These are phyloP conservation scores for Frieseomelitta varia DNA, from an alignment of 1,140 invertebrate species.

Conservation along the genomic window DNA sequence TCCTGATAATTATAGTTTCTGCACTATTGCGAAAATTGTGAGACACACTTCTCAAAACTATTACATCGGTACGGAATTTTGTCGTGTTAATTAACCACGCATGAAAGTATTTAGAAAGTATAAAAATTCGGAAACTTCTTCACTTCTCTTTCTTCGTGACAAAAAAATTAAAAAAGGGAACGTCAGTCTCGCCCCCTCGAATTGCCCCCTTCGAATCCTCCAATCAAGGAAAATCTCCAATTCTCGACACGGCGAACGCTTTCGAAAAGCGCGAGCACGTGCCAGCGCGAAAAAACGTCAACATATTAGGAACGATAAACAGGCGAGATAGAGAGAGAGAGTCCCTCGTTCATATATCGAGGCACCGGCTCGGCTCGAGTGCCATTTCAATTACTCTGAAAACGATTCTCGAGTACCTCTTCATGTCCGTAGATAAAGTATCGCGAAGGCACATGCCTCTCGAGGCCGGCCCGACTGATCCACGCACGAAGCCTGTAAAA, in stretches of 20 bases:
- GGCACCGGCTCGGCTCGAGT: conserved; percentile 52
- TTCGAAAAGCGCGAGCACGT: conserved; percentile 23
- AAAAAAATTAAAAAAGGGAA: background rate
- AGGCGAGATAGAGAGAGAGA: conserved; percentile 37
- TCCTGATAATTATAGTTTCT: too few relatives aligned
- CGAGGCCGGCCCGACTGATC: conserved; percentile 20
- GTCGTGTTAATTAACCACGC: too few relatives aligned
- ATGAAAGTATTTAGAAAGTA: too few relatives aligned
- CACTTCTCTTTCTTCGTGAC: background rate
- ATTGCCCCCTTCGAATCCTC: too few relatives aligned
- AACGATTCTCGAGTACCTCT: conserved; percentile 65
- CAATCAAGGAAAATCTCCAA: too few relatives aligned
- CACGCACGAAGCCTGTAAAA: conserved; percentile 44
- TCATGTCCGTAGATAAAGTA: conserved; percentile 63
- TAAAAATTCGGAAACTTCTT: too few relatives aligned
- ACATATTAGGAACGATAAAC: conserved; percentile 28
- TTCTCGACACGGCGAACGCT: too few relatives aligned
- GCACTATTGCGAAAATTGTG: too few relatives aligned
- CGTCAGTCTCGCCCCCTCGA: background rate
- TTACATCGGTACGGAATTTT: too few relatives aligned
- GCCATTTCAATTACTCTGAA: conserved; percentile 66
- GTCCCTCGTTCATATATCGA: conserved; percentile 58
- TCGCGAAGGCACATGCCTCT: conserved; percentile 59
- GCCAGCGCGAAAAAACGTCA: conserved; percentile 39
- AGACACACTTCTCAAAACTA: too few relatives aligned